Conservation (phyloP, 2,888 invertebrate species). For the Scaptomyza flava region DNA sequence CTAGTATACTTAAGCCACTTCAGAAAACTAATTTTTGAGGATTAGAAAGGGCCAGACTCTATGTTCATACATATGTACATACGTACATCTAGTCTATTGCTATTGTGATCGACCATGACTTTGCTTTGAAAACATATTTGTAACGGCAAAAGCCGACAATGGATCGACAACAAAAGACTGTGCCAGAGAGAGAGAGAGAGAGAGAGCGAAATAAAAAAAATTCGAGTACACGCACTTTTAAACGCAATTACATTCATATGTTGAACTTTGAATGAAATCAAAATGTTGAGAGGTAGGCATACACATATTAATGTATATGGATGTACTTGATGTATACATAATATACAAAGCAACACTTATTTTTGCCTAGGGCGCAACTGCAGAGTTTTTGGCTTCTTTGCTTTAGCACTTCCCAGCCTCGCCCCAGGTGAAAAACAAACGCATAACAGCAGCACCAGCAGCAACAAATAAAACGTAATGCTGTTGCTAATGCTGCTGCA, state of each 20-base stretch:
- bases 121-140: conserved; percentile 79
- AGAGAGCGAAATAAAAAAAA: conserved; percentile 15
- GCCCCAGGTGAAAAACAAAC: conserved; percentile 57
- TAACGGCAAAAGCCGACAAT: conserved; percentile 72
- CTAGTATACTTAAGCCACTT: conserved; percentile 54
- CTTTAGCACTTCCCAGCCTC: conserved; percentile 40
- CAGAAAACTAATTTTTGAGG: conserved; percentile 70
- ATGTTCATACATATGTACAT: background rate
- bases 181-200: conserved; percentile 17
- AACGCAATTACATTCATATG: conserved; percentile 71
- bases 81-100: conserved; percentile 17
- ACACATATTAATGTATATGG: background rate
- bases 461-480: conserved; percentile 30
- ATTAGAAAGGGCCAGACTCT: conserved; percentile 63
- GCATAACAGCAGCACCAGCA: conserved; percentile 36
- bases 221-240: conserved; percentile 74
- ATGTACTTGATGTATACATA: conserved; percentile 7
- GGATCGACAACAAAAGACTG: conserved; percentile 55
- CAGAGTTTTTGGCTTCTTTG: conserved; percentile 35
- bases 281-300: conserved; percentile 30
- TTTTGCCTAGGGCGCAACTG: conserved; percentile 36
- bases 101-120: conserved; percentile 74
- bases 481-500: conserved; percentile 50
- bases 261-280: conserved; percentile 54
- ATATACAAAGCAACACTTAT: conserved; percentile 31